Evolutionary conservation across 2,113 vertebrate genomes (phyloP).

Genomic region (Chloropsis hardwickii): DNA sequence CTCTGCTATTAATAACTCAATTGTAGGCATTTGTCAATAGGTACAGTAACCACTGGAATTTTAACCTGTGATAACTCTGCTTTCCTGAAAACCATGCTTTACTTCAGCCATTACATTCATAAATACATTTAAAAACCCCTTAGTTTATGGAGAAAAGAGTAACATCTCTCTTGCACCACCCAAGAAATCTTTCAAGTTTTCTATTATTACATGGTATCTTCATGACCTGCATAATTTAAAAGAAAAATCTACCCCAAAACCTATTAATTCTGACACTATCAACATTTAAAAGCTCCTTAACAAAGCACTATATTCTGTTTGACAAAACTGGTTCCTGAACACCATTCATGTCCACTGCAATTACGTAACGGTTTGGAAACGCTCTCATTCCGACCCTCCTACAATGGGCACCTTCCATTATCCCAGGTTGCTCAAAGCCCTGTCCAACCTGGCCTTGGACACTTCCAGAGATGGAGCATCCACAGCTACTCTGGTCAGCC

Average conservation of each 20-base stretch:
- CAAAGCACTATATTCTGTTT: not conserved
- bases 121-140: not conserved
- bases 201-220: not conserved
- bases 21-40: not conserved
- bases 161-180: not conserved
- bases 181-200: not conserved
- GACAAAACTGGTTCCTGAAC: not conserved
- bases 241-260: not conserved
- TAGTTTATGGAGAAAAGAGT: not conserved
- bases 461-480: not conserved
- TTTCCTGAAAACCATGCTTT: not conserved
- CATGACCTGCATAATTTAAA: fast-evolving
- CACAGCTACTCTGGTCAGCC: not conserved
- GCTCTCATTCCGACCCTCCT: not conserved
- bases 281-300: too few relatives aligned
- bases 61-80: not conserved
- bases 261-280: not conserved
- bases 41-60: not conserved
- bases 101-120: not conserved
- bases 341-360: not conserved
- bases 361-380: not conserved
- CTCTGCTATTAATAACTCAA: not conserved
- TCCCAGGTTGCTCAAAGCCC: not conserved
- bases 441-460: not conserved
- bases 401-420: too few relatives aligned